A percentile compares a stretch with the other conserved stretches of the same genome.
phyloP scores from a whole-genome alignment of 2,797 vertebrate genomes.

The Anas acuta region DNA sequence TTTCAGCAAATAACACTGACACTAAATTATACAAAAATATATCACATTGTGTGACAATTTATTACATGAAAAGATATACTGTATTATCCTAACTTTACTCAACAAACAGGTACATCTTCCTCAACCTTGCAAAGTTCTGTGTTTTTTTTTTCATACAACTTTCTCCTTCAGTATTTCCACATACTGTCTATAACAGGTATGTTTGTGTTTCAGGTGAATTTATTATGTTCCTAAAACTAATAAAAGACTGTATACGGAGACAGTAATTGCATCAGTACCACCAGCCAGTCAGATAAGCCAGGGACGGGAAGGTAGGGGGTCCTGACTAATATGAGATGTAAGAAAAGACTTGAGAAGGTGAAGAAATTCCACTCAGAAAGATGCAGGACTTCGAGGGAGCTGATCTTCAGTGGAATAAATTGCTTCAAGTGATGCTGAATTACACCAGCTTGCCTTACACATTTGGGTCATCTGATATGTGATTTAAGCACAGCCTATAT shows the following conservation, averaged over 20 bases:
- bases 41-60: not conserved
- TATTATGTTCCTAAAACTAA: not conserved
- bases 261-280: constrained; percentile 5
- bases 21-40: not conserved
- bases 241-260: not conserved
- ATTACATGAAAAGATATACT: not conserved
- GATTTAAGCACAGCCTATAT: constrained; percentile 23
- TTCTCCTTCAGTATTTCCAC: not conserved
- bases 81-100: not conserved
- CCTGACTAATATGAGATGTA: constrained; percentile 1
- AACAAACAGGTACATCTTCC: not conserved
- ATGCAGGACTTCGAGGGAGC: not conserved
- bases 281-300: not conserved
- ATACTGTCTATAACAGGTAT: not conserved
- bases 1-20: not conserved
- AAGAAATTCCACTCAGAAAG: constrained; percentile 26
- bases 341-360: constrained; percentile 17
- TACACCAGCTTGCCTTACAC: constrained; percentile 25
- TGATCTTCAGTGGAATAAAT: constrained; percentile 37
- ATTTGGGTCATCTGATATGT: constrained; percentile 24
- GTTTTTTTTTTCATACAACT: not conserved
- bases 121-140: not conserved
- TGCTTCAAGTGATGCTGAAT: constrained; percentile 40
- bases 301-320: not conserved
- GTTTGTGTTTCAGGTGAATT: not conserved